Evolutionary conservation across 1,140 invertebrate species (phyloP), one percentile per base, ranked within the genome.

Genomic region (Rhysida immarginata): DNA sequence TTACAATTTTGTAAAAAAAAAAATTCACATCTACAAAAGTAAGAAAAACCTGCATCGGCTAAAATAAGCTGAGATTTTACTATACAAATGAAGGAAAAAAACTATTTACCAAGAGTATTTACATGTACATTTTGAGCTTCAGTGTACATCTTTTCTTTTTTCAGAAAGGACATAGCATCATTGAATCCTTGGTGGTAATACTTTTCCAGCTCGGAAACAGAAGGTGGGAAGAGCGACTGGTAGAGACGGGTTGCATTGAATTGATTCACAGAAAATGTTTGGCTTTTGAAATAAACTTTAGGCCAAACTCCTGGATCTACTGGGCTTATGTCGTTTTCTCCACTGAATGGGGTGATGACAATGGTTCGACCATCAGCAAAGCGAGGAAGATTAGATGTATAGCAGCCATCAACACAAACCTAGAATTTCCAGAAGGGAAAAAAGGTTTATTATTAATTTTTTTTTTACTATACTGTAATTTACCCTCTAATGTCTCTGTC

Each of bases 351-450:
- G 3, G 49, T 51, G 11, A 51, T 25, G 13, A 51, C 26, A 51
- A 51, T 51, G 3, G 49, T 51, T 16, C 49, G 13, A 13, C 49
- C 49, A 3, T 25, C 13, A 26, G 49, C 8, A 20, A 51, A 51
- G 26, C 49, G 49, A 8, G 49, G 49, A 26, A 51, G 26, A 27
- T 51, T 51, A n/a, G 8, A 5, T 51, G 49, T 51, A 21, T 51
- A 51, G 26, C 24, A 25, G 49, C 49, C 49, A 51, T 51, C 49
- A 25, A 51, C 20, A 11, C 23, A 51, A 24, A 8, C 26, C 49
- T 51, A 25, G 26, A 51, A 51, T n/a, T n/a, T n/a, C n/a, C n/a
- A n/a, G n/a, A n/a, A n/a, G n/a, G n/a, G n/a, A n/a, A n/a, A n/a
- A n/a, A n/a, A n/a, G n/a, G n/a, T n/a, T n/a, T n/a, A n/a, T n/a